Percentiles rank a stretch among this genome's conserved stretches.
These are phyloP conservation scores for Glareola pratincola DNA, from an alignment of 2,113 vertebrate species.

Conservation along the genomic window DNA sequence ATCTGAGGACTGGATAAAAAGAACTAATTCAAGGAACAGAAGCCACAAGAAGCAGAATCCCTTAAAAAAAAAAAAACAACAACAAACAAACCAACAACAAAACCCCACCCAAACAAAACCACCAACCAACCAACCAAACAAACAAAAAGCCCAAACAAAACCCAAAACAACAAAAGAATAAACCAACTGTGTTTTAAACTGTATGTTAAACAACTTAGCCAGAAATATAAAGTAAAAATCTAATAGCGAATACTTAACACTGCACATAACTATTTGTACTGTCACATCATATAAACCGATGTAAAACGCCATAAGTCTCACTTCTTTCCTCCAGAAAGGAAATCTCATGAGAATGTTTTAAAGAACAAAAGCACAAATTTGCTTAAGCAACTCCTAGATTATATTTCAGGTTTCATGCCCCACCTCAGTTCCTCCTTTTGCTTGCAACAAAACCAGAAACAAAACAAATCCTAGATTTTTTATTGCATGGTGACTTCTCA, in stretches of 20 bases:
- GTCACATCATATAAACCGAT: not conserved
- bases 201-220: not conserved
- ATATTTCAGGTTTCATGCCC: not conserved
- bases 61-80: not conserved
- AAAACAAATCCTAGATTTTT: not conserved
- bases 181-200: not conserved
- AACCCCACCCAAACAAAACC: fast-evolving
- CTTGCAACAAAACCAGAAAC: not conserved
- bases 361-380: not conserved
- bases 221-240: not conserved
- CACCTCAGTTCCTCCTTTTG: not conserved
- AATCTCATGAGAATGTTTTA: not conserved
- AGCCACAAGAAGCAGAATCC: not conserved
- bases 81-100: not conserved
- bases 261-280: not conserved
- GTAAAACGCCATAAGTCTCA: not conserved
- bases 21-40: not conserved
- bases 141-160: not conserved
- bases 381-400: not conserved
- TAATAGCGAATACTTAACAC: not conserved
- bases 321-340: not conserved
- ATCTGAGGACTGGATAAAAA: not conserved
- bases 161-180: not conserved
- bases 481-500: not conserved
- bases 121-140: not conserved